These are phyloP conservation scores for Selene dorsalis DNA, from an alignment of 2,797 vertebrate genomes.

Conservation along the genomic window DNA sequence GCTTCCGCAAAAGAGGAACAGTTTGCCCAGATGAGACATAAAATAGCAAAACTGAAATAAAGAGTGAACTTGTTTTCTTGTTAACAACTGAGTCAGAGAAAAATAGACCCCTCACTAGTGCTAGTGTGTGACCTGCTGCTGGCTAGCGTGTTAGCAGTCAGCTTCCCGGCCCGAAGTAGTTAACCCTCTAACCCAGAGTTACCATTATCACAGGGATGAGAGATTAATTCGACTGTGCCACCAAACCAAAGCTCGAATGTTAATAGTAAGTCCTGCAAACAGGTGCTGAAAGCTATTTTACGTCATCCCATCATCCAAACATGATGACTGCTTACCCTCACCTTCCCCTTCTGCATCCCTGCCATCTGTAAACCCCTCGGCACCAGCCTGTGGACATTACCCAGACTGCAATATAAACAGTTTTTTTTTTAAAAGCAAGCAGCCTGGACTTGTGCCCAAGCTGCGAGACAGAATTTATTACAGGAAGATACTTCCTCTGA, in stretches of 20 bases:
- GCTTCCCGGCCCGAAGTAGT: neutral
- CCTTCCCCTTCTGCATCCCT: slow-evolving; percentile 15
- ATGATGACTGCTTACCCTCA: slow-evolving; percentile 12
- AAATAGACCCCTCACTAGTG: neutral
- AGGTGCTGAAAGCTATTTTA: slow-evolving; percentile 13
- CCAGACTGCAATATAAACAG: slow-evolving; percentile 34
- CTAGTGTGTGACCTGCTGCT: neutral
- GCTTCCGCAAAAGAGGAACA: neutral
- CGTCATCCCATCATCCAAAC: slow-evolving; percentile 22
- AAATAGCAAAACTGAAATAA: neutral
- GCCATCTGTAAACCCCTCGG: slow-evolving; percentile 18
- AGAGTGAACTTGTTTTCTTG: neutral
- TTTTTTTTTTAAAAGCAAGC: neutral
- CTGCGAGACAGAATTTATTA: slow-evolving; percentile 44
- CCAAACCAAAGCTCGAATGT: neutral
- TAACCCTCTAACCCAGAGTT: neutral
- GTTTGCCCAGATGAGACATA: neutral
- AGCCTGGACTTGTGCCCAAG: slow-evolving; percentile 24
- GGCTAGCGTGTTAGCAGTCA: neutral
- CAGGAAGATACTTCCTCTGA: slow-evolving; percentile 36
- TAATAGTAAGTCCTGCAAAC: neutral
- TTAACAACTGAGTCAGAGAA: neutral
- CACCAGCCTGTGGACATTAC: slow-evolving; percentile 48
- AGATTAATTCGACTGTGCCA: neutral
- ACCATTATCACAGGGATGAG: neutral